phyloP scores from a whole-genome alignment of 2,113 vertebrate genomes.

The Petaurus breviceps region DNA sequence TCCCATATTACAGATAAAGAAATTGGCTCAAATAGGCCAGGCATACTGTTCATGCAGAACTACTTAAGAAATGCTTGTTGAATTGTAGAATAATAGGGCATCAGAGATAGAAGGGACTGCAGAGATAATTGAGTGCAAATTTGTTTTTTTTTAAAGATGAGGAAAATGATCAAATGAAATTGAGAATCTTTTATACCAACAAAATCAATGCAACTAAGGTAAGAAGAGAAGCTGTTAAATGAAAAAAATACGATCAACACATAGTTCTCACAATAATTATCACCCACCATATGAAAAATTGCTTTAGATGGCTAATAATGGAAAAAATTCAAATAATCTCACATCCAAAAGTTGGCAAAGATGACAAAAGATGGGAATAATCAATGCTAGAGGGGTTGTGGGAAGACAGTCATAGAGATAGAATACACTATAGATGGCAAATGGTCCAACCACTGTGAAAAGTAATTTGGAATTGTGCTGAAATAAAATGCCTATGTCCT shows the following conservation, averaged over 20 bases:
- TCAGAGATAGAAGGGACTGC: not conserved
- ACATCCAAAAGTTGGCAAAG: not conserved
- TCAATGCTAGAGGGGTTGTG: not conserved
- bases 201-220: not conserved
- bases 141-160: not conserved
- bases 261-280: not conserved
- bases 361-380: not conserved
- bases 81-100: not conserved
- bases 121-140: not conserved
- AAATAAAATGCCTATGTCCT: not conserved
- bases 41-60: not conserved
- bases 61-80: not conserved
- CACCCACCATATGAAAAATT: not conserved
- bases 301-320: not conserved
- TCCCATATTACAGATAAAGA: not conserved
- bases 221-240: not conserved
- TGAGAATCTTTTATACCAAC: not conserved
- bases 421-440: not conserved
- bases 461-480: not conserved
- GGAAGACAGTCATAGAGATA: not conserved
- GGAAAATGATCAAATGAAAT: not conserved
- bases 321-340: not conserved
- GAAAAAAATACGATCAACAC: not conserved
- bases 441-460: not conserved
- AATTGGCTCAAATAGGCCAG: not conserved